A percentile compares a stretch with the other conserved stretches of the same genome.
phyloP scores from a whole-genome alignment of 2,113 vertebrate species.

The Arenaria interpres region DNA sequence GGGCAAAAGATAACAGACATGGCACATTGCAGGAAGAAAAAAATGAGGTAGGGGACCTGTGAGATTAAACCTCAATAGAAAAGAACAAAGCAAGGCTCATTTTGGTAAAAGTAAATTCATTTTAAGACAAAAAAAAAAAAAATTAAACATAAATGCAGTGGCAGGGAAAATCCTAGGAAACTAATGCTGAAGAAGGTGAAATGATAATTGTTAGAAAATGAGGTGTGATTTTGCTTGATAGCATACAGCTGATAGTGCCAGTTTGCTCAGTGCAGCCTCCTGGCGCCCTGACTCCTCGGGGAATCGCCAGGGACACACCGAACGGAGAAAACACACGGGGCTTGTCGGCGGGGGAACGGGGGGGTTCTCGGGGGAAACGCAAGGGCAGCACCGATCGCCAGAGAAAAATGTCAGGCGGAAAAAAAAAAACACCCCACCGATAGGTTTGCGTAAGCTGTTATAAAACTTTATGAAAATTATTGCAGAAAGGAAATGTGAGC shows the following conservation, averaged over 20 bases:
- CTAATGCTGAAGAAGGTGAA: not conserved
- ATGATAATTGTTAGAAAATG: not conserved
- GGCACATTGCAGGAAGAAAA: fast-evolving
- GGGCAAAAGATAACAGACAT: not conserved
- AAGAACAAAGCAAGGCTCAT: not conserved
- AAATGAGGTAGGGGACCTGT: not conserved
- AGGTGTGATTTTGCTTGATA: not conserved
- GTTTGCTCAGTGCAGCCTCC: not conserved
- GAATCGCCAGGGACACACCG: not conserved
- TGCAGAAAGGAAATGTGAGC: not conserved
- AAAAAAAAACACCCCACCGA: not conserved
- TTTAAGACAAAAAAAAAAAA: not conserved
- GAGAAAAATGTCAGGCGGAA: not conserved
- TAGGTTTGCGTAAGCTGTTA: not conserved
- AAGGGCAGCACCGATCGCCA: fast-evolving
- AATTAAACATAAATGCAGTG: fast-evolving
- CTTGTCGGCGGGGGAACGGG: not conserved
- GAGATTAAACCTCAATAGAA: not conserved
- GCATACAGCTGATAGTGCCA: fast-evolving
- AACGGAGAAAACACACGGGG: not conserved
- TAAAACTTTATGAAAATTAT: not conserved
- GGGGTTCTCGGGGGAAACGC: not conserved
- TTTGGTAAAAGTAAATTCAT: not conserved
- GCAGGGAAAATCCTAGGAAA: not conserved
- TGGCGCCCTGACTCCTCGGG: fast-evolving